A percentile compares a stretch with the other conserved stretches of the same genome.
Evolutionary conservation across 2,113 vertebrate genomes (phyloP).

Genomic region (Abramis brama): DNA sequence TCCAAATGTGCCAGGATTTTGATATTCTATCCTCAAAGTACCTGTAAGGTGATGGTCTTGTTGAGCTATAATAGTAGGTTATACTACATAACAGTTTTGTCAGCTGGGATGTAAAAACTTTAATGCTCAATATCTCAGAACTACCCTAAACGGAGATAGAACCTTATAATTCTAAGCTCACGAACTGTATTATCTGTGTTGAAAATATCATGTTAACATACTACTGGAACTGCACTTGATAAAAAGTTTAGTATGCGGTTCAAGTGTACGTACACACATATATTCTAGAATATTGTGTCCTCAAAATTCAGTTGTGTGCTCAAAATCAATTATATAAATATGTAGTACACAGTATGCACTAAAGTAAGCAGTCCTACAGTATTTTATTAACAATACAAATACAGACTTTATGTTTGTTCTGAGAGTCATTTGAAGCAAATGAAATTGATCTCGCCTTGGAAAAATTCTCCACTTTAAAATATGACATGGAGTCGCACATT

Average conservation of each 20-base stretch:
- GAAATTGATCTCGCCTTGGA: not conserved
- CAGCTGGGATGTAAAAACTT: too few species aligned
- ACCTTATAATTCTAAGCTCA: too few species aligned
- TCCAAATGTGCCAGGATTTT: too few species aligned
- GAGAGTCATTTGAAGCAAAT: not conserved
- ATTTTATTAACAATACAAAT: not conserved
- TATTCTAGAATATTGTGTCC: not conserved
- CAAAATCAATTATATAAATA: not conserved
- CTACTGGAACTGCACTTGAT: not conserved
- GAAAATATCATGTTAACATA: not conserved
- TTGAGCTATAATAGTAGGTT: too few species aligned
- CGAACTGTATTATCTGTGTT: too few species aligned
- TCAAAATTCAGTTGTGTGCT: too few species aligned
- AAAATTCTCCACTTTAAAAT: conserved; percentile 2
- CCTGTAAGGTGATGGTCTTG: too few species aligned
- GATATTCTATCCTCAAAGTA: too few species aligned
- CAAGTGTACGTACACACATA: not conserved
- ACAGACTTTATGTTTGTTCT: not conserved
- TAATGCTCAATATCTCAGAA: too few species aligned
- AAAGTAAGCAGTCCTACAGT: not conserved
- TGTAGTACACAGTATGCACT: not conserved
- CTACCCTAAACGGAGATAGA: too few species aligned
- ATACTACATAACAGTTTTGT: too few species aligned
- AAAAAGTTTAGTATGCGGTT: not conserved
- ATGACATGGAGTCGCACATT: not conserved